Conservation (phyloP, 30 jellyfish, hydroid and myxozoan genomes). For the Hydractinia symbiolongicarpus region DNA sequence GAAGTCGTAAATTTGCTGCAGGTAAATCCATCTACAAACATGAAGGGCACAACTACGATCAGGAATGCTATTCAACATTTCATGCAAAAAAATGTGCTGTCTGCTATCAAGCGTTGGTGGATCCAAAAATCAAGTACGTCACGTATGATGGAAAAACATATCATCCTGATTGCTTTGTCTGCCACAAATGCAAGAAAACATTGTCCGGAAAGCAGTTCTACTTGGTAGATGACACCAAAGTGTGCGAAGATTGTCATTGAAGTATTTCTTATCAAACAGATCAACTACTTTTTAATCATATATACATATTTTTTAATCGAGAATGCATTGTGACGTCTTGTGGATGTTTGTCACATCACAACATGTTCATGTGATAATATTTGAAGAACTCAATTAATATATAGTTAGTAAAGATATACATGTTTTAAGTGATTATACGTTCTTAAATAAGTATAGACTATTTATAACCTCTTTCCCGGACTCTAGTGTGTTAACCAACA, state of each 20-base stretch:
- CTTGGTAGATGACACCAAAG: conserved; percentile 22
- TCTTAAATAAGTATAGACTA: no score
- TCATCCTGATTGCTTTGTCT: conserved; percentile 26
- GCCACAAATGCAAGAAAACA: conserved; percentile 22
- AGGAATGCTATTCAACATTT: conserved; percentile 22
- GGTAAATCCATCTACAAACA: conserved; percentile 33
- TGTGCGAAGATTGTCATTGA: conserved; percentile 21
- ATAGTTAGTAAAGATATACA: no score
- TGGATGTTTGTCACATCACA: no score
- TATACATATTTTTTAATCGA: no score
- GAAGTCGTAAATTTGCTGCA: neutral
- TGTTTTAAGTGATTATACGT: no score
- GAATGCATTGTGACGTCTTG: no score
- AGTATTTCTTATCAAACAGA: neutral
- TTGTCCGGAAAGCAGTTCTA: conserved; percentile 28
- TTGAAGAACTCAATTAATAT: no score
- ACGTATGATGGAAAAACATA: conserved; percentile 20
- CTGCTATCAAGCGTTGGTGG: conserved; percentile 25
- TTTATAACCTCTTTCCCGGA: no score
- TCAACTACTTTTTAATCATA: no score
- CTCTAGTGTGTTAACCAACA: no score
- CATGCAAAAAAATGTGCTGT: conserved; percentile 44
- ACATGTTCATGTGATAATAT: no score
- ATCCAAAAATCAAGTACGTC: conserved; percentile 27
- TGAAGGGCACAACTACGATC: conserved; percentile 33